Evolutionary conservation across 2,113 vertebrate species (phyloP), one percentile per base, ranked within the genome.

Genomic region (Nettapus auritus): DNA sequence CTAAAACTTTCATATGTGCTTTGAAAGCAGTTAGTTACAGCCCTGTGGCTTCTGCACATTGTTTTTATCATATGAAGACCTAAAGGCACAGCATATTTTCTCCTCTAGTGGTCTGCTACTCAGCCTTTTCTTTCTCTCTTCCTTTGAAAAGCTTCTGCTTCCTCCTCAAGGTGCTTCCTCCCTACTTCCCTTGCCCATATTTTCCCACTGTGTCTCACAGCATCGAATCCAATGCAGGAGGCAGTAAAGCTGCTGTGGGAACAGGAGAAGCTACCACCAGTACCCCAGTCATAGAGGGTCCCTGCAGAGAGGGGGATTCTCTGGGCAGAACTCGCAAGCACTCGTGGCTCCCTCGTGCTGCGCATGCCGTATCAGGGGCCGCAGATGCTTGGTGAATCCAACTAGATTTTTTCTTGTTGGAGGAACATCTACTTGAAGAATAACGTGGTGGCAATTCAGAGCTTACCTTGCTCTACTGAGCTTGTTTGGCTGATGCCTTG

Each of bases 31-130:
- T 89, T 86, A 88, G 88, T 80, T 94, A 63, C 60, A 92, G 40
- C 14, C 6, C 1, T 5, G 40, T 88, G 59, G 23, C 52, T 96
- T 93, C 71, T 91, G 62, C 46, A 53, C 28, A 11, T 82, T 85
- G 67, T 81, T 96, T 93, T 87, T 76, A 50, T 82, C 59, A 40
- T n/a, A 36, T 36, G 46, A 87, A 92, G 59, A 82, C 55, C 31
- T 85, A 79, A 84, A 89, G 48, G 36, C 64, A 55, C 15, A 20
- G 55, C 52, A 22, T 23, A 86, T 91, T 94, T 96, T 93, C 79
- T 93, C 71, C 85, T 94, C 92, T 92, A 86, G 40, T 86, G 92
- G 82, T 90, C 67, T 93, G 68, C 40, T 95, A 83, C 36, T 25
- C 66, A 33, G 13, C 25, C 60, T 86, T 93, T 83, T 81, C 19